Conservation (phyloP, 1,140 invertebrate species). For the Hyposmocoma kahamanoa region DNA sequence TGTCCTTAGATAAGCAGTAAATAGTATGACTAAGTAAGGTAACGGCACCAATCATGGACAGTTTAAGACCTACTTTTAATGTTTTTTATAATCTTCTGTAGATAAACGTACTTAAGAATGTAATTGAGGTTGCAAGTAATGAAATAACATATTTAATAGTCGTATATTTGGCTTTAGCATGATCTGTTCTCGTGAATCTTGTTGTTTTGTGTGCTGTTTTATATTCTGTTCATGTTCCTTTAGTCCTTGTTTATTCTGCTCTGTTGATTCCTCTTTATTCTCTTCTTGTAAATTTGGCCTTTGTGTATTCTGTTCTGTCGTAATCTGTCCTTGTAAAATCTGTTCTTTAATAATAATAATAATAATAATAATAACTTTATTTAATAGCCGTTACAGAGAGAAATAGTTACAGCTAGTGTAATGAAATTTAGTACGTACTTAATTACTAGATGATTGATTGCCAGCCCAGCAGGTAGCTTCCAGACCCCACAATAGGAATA, state of each 20-base stretch:
- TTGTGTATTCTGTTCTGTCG: conserved; percentile 1
- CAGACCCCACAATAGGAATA: too few species aligned
- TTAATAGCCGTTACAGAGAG: too few species aligned
- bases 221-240: not conserved
- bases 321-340: not conserved
- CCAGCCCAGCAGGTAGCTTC: too few species aligned
- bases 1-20: too few species aligned
- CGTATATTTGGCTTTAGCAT: not conserved
- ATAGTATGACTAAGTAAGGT: not conserved
- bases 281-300: not conserved
- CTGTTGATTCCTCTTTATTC: not conserved
- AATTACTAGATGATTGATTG: too few species aligned
- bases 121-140: not conserved
- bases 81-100: not conserved
- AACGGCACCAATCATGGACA: not conserved
- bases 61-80: not conserved
- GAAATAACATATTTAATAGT: not conserved
- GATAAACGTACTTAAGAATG: not conserved
- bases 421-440: too few species aligned
- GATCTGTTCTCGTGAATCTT: not conserved
- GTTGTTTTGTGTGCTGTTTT: not conserved
- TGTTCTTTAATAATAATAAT: too few species aligned
- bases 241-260: too few species aligned
- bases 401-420: too few species aligned
- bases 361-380: too few species aligned